Evolutionary conservation across 2,113 vertebrate species (phyloP).

Genomic region (Alectura lathami): DNA sequence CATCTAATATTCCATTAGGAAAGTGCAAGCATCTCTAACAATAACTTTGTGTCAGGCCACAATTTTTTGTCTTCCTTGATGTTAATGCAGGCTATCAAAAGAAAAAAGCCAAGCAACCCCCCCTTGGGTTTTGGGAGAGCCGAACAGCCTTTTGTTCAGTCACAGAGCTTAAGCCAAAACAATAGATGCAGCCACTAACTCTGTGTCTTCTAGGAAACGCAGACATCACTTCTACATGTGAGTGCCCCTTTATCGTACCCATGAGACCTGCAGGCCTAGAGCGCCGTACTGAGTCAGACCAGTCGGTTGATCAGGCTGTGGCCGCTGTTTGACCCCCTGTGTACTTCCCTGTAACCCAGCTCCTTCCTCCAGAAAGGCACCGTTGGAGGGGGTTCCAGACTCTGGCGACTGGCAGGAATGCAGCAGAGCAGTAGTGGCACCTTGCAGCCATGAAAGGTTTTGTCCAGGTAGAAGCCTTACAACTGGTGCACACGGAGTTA

Average conservation of each 20-base stretch:
- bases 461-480: not conserved
- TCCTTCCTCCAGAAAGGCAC: not conserved
- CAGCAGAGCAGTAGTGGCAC: not conserved
- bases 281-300: not conserved
- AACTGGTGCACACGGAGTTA: not conserved
- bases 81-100: constrained; percentile 43
- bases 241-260: not conserved
- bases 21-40: constrained; percentile 29
- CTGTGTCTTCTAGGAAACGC: not conserved
- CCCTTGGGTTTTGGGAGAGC: not conserved
- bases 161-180: not conserved
- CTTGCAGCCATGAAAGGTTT: not conserved
- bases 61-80: not conserved
- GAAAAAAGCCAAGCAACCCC: not conserved
- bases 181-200: not conserved
- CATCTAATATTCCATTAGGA: constrained; percentile 14
- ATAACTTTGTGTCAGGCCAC: not conserved
- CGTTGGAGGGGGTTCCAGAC: not conserved
- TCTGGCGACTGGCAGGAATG: not conserved
- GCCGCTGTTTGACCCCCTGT: not conserved
- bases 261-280: not conserved
- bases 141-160: not conserved
- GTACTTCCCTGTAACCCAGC: not conserved
- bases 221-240: not conserved
- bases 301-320: not conserved